A percentile compares a stretch with the other conserved stretches of the same genome.
Evolutionary conservation across 2,888 invertebrate species (phyloP).

Genomic region (Leptopilina syphax): DNA sequence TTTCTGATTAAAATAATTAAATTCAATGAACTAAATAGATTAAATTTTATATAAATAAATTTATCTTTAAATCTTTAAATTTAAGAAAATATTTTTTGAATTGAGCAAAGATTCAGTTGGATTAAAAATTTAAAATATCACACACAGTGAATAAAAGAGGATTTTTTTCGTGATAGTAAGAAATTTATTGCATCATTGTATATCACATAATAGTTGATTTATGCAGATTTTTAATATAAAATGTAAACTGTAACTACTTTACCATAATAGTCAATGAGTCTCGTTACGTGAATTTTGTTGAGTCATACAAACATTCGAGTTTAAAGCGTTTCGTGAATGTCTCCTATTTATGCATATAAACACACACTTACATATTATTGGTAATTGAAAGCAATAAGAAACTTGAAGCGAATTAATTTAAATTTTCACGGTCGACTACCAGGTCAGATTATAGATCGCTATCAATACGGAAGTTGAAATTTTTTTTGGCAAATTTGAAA

Average conservation of each 20-base stretch:
- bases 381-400: conserved; percentile 21
- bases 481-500: too few relatives aligned
- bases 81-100: too few relatives aligned
- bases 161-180: not conserved
- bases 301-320: conserved; percentile 19
- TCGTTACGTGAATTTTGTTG: conserved; percentile 13
- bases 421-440: conserved; percentile 8
- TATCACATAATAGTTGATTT: conserved; percentile 32
- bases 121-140: too few relatives aligned
- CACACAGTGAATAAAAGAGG: not conserved
- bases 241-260: not conserved
- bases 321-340: not conserved
- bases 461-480: conserved; percentile 3
- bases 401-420: conserved; percentile 11
- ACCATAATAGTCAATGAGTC: conserved; percentile 12
- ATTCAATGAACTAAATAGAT: too few relatives aligned
- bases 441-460: not conserved
- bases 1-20: too few relatives aligned
- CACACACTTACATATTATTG: not conserved
- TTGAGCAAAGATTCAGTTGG: too few relatives aligned
- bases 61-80: too few relatives aligned
- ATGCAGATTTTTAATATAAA: conserved; percentile 16
- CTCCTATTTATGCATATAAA: conserved; percentile 4
- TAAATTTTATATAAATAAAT: too few relatives aligned
- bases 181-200: conserved; percentile 18